Evolutionary conservation across 2,797 vertebrate species (phyloP), one percentile per base, ranked within the genome.

Genomic region (Hydrolagus colliei): DNA sequence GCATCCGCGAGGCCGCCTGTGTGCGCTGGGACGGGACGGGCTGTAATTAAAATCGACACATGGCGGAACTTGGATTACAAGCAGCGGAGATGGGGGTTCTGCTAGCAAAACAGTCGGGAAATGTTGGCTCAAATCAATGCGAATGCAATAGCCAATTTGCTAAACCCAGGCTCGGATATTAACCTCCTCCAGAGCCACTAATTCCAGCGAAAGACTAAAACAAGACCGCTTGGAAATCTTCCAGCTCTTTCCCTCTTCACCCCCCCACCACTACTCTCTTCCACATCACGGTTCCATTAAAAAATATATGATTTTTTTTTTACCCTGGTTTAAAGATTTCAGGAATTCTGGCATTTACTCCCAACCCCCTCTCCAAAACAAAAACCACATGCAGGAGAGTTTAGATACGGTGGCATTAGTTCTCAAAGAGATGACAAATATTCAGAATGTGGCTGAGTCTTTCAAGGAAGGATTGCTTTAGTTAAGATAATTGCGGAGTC

Each of bases 1-100:
- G 79, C 27, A 82, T 82, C 35, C 68, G 27, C 27, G 79, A 14
- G 67, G 62, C 27, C 68, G 79, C 35, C 27, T 41, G 62, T 68
- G 68, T 20, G 32, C 79, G 35, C 27, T 68, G 79, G 9, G 16
- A 67, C 20, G 63, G 63, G 20, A 82, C 22, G 18, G 22, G 68
- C 79, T 68, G n/a, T 79, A 80, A 80, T 80, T 80, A 82, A 82
- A 82, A 82, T 79, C 11, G 61, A 79, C 9, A 82, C 63, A 16
- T 68, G 62, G 35, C 16, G 14, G 16, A 11, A 16, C 22, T 32
- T 9, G 32, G 27, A 41, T 68, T 82, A 5, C 9, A 35, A 10
- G 27, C 22, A 67, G 78, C 78, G 41, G 6, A 3, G 68, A 82
- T 68, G 63, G 79, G 63, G 20, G 27, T 65, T 32, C 67, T 3